Percentiles rank a stretch among this genome's conserved stretches.
phyloP scores from a whole-genome alignment of 1,140 invertebrate genomes.

The Ooceraea biroi region DNA sequence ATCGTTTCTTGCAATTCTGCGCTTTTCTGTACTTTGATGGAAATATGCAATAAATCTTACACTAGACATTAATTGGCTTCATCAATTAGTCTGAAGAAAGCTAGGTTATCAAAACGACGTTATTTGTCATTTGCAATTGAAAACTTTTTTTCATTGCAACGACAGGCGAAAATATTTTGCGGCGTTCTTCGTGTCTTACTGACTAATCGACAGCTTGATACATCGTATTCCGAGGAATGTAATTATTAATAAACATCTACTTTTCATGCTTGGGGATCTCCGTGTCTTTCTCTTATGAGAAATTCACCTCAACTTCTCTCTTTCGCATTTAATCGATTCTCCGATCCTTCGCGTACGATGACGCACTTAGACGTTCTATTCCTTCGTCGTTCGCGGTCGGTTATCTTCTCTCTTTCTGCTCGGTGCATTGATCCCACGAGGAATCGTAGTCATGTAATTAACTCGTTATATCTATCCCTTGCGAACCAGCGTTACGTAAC shows the following conservation, averaged over 20 bases:
- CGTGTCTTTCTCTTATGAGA: too few relatives aligned
- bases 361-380: conserved; percentile 43
- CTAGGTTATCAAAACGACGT: neutral
- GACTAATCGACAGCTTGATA: neutral
- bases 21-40: too few relatives aligned
- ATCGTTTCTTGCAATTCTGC: too few relatives aligned
- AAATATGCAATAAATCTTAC: too few relatives aligned
- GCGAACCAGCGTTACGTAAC: conserved; percentile 74
- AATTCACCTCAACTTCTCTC: too few relatives aligned
- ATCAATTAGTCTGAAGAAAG: neutral
- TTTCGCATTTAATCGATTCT: neutral
- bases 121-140: neutral
- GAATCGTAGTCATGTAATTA: conserved; percentile 75
- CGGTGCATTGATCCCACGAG: conserved; percentile 72
- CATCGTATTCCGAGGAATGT: neutral
- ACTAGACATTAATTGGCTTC: too few relatives aligned
- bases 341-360: conserved; percentile 21
- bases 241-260: too few relatives aligned
- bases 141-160: neutral
- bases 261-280: too few relatives aligned
- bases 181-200: neutral
- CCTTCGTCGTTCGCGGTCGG: conserved; percentile 9
- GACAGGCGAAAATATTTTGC: neutral
- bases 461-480: conserved; percentile 77
- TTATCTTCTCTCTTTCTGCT: conserved; percentile 64